phyloP scores from a whole-genome alignment of 2,113 vertebrate species.

The Columba livia region DNA sequence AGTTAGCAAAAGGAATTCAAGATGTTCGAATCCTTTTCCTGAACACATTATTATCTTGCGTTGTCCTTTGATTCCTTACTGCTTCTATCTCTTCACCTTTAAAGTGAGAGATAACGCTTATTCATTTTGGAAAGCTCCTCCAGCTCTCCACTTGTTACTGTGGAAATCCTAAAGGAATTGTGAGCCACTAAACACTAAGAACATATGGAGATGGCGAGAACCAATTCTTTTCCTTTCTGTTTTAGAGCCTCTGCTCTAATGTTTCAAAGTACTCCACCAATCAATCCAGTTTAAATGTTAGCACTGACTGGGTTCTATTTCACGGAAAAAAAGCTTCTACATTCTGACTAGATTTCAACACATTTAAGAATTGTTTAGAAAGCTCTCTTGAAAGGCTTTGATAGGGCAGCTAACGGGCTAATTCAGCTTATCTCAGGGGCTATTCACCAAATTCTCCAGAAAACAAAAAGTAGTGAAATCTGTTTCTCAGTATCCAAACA shows the following conservation, averaged over 20 bases:
- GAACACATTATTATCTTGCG: background rate
- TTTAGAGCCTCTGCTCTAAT: background rate
- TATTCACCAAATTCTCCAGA: background rate
- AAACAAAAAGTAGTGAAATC: constrained; percentile 7
- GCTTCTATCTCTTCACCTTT: background rate
- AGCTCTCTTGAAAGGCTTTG: constrained; percentile 12
- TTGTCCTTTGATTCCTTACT: background rate
- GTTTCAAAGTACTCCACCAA: background rate
- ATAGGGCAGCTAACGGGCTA: background rate
- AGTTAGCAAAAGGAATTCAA: background rate
- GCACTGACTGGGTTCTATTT: background rate
- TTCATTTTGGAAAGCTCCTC: constrained; percentile 4
- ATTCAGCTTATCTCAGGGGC: background rate
- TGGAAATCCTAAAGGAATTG: background rate
- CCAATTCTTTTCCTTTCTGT: background rate
- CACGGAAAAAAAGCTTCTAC: background rate
- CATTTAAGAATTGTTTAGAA: constrained; percentile 9
- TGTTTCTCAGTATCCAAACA: background rate
- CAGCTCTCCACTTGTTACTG: background rate
- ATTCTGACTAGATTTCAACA: constrained; percentile 12
- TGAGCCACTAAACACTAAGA: background rate
- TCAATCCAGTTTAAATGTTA: background rate
- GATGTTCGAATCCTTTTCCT: background rate
- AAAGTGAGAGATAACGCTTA: background rate
- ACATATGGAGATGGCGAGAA: background rate